Percentiles rank a stretch among this genome's conserved stretches.
phyloP scores from a whole-genome alignment of 2,797 vertebrate species.

The Selene dorsalis region DNA sequence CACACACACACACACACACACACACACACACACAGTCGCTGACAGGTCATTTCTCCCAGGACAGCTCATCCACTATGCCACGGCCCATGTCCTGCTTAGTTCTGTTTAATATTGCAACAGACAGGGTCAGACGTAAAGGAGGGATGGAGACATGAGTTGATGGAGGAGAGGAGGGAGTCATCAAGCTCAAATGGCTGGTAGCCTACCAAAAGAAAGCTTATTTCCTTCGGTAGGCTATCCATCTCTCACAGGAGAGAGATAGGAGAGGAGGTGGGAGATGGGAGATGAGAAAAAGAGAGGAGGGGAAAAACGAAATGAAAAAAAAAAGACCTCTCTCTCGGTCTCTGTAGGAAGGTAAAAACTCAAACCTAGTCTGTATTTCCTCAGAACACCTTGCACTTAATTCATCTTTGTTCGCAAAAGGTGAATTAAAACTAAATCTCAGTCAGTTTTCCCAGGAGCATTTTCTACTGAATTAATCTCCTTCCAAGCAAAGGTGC shows the following conservation, averaged over 20 bases:
- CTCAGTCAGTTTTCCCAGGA: conserved; percentile 36
- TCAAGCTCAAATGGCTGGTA: conserved; percentile 22
- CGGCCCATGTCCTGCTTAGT: conserved; percentile 75
- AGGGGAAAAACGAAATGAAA: not conserved
- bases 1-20: conserved; percentile 11
- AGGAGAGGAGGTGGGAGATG: not conserved
- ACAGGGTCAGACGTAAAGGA: conserved; percentile 58
- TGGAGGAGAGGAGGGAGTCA: conserved; percentile 36
- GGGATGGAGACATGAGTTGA: conserved; percentile 58
- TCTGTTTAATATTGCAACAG: conserved; percentile 79
- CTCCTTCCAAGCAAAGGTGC: conserved; percentile 47
- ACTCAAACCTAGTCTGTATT: not conserved
- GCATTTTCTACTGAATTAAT: conserved; percentile 52
- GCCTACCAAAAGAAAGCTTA: too few species aligned
- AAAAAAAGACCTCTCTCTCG: not conserved
- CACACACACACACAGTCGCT: conserved; percentile 18
- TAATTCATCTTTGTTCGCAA: conserved; percentile 36
- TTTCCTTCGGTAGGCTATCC: conserved; percentile 1
- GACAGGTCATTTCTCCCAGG: conserved; percentile 65
- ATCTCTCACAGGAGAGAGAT: not conserved
- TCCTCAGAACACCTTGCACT: conserved; percentile 13
- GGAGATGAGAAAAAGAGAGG: not conserved
- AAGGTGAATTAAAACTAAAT: conserved; percentile 44
- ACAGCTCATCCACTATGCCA: conserved; percentile 64
- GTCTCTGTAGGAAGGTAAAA: conserved; percentile 24